Base-by-base conservation (phyloP, 2,888 invertebrate genomes). In the Caenorhabditis imperialis region DNA sequence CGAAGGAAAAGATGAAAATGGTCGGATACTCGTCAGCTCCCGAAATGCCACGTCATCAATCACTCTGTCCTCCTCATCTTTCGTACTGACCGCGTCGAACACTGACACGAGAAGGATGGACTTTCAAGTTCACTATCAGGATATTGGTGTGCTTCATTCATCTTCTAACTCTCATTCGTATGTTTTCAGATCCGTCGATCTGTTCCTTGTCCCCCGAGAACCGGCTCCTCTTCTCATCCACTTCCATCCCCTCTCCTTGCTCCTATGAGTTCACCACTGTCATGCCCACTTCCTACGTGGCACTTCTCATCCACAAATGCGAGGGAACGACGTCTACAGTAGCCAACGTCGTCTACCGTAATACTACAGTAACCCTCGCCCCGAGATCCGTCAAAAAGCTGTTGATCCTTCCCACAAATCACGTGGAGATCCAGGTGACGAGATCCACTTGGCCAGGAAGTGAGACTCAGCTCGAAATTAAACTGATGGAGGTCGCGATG, bases 371-470 rank as follows among this genome's bases (percentile, higher is more conserved):
- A 22, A 38, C 22, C 16, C 44, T 67, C 2, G 14, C 27, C 27
- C 60, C 60, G n/a, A 25, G 38, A 16, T 7, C 53, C 6, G 16
- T 30, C 16, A 60, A 60, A 47, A 44, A 35, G n/a, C n/a, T 71
- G 5, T 12, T 67, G 25, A 35, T 67, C 16, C n/a, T 67, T 27
- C 74, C 74, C 4, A 35, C 61, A 4, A 44, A 27, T 16, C 38
- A 23, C 18, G 4, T 74, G 27, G 30, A 7, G 3, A 22, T 73
- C n/a, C 18, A 38, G 20, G 53, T 73, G 3, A 30, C 54, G 2
- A 23, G 58, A 30, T 54, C 65, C 23, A 60, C 60, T 6, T 73
- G 73, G 73, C 72, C 72, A 8, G 25, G 35, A n/a, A 45, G 18
- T 8, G 54, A 54, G 0, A 58, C 51, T 1, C 50, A 42, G 30